phyloP scores from a whole-genome alignment of 2,888 invertebrate species.

The Rhagonycha fulva region DNA sequence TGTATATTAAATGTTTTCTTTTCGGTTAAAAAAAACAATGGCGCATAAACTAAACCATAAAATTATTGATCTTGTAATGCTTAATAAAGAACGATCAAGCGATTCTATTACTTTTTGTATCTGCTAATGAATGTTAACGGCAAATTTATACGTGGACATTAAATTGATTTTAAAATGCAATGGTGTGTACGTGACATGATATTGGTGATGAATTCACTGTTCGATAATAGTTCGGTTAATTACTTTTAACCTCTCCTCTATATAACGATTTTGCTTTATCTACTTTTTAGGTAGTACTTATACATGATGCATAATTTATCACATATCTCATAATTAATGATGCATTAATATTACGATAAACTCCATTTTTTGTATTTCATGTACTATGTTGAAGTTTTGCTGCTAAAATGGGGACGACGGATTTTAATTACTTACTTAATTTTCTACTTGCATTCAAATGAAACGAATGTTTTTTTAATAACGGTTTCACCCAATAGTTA shows the following conservation, averaged over 20 bases:
- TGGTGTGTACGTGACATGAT: constrained; percentile 17
- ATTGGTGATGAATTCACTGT: constrained; percentile 17
- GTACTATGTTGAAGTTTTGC: not conserved
- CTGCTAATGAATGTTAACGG: constrained; percentile 21
- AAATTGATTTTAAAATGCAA: constrained; percentile 25
- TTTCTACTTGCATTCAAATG: not conserved
- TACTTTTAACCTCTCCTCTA: constrained; percentile 2
- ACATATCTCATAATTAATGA: not conserved
- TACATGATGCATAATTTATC: not conserved
- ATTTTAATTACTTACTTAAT: not conserved
- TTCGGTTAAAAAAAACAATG: not conserved
- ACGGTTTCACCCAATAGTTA: not conserved
- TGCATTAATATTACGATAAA: not conserved
- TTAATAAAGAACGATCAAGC: constrained; percentile 7
- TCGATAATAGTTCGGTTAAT: constrained; percentile 19
- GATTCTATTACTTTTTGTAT: constrained; percentile 11
- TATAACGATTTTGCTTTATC: not conserved
- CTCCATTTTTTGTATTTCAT: not conserved
- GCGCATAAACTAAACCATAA: not conserved
- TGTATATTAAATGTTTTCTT: constrained; percentile 1
- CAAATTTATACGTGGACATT: constrained; percentile 21
- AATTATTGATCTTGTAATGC: constrained; percentile 10
- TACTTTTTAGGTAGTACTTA: not conserved
- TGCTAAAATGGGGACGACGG: not conserved
- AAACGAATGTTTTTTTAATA: not conserved